Base-by-base conservation (phyloP, 2,797 vertebrate genomes). In the Rachycentron canadum region DNA sequence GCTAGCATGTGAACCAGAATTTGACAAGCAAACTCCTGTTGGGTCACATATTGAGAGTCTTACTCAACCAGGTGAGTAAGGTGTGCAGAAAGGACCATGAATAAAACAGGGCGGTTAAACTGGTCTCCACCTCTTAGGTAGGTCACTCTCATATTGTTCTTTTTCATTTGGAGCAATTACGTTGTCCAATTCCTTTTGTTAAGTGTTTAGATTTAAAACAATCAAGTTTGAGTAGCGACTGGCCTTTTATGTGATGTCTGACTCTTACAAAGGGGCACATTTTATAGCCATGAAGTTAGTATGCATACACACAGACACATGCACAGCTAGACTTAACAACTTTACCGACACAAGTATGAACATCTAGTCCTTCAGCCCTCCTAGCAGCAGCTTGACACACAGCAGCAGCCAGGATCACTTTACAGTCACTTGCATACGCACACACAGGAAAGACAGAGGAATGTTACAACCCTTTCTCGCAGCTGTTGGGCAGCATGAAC, bases 321-420 rank as follows among this genome's bases (percentile, higher is more conserved):
- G 5, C 45, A 36, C 16, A 34, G 16, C 7, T 53, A 10, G 2
- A 72, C 36, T 41, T 59, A 45, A 36, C 57, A 71, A 28, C 56
- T 86, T 74, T 73, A 40, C 30, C 0, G 7, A 69, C 62, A 36
- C 17, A 25, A 78, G 66, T 61, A 47, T 81, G 68, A 73, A 52
- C 69, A 69, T 40, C 52, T 30, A 59, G 61, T 76, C 72, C 58
- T 69, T 72, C 43, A 81, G 76, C 45, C 40, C 11, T 47, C 55
- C 32, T 61, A 69, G 30, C n/a, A 70, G 59, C 73, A 86, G 81
- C 70, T 81, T 71, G 60, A 62, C 13, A 61, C 23, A 56, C 62
- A 56, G 45, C 66, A 41, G 66, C 38, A 26, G 13, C n/a, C 58
- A 36, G 67, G 79, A 82, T 92, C 89, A 63, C 41, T 66, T 92